Evolutionary conservation across 2,888 invertebrate genomes (phyloP).

Genomic region (Pristionchus maxplancki): DNA sequence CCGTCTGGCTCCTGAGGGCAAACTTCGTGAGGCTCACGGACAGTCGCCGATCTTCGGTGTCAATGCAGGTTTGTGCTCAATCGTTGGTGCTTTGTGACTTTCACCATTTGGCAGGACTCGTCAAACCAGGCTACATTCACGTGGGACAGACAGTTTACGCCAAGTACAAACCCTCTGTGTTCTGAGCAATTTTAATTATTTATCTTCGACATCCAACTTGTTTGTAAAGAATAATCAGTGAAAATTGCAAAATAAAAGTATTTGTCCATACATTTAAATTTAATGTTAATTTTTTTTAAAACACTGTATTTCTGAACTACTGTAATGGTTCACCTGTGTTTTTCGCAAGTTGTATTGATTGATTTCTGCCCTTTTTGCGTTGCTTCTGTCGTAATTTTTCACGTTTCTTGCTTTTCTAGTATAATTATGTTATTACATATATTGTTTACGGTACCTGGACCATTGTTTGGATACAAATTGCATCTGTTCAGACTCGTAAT

Average conservation of each 20-base stretch:
- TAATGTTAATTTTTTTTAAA: neutral
- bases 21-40: conserved; percentile 61
- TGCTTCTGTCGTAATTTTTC: too few relatives aligned
- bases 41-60: conserved; percentile 67
- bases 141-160: conserved; percentile 67
- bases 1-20: conserved; percentile 66
- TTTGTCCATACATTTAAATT: neutral
- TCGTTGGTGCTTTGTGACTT: neutral
- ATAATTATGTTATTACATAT: too few relatives aligned
- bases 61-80: conserved; percentile 56
- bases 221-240: neutral
- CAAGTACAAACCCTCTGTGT: conserved; percentile 60
- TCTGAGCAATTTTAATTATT: conserved; percentile 27
- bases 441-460: too few relatives aligned
- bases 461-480: too few relatives aligned
- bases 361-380: too few relatives aligned
- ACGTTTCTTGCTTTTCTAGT: too few relatives aligned
- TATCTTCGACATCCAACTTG: too few relatives aligned
- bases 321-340: neutral
- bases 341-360: neutral
- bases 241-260: neutral
- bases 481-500: neutral
- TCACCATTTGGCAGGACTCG: neutral
- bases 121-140: conserved; percentile 62
- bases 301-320: neutral